phyloP scores from a whole-genome alignment of 53 echinoderm and acorn worm species.

The Antedon mediterranea region DNA sequence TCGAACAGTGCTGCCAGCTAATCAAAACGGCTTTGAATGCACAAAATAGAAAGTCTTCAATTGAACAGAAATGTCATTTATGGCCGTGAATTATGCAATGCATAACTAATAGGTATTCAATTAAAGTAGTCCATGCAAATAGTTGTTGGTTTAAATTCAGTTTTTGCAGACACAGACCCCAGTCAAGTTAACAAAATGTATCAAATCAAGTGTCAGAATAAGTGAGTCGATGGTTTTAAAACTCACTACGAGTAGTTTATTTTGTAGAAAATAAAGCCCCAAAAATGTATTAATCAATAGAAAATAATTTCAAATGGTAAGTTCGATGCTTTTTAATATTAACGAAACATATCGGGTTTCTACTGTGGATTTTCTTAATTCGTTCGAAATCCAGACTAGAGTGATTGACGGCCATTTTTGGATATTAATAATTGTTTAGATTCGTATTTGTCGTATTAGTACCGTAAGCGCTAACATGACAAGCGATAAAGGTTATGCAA shows the following conservation, averaged over 20 bases:
- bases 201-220: neutral
- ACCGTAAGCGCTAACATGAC: neutral
- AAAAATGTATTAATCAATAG: neutral
- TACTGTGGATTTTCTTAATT: neutral
- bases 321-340: neutral
- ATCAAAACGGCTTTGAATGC: neutral
- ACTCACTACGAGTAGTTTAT: neutral
- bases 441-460: neutral
- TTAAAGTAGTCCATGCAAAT: neutral
- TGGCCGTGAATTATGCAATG: neutral
- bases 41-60: neutral
- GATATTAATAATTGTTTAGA: neutral
- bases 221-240: neutral
- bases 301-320: neutral
- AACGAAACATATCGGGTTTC: conserved; percentile 1
- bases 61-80: neutral
- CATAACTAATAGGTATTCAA: neutral
- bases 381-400: neutral
- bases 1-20: neutral
- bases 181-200: too few relatives aligned
- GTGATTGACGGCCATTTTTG: neutral
- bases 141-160: too few relatives aligned
- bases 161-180: too few relatives aligned
- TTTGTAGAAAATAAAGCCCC: neutral
- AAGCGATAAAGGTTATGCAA: neutral